Percentiles rank a stretch among this genome's conserved stretches.
These are phyloP conservation scores for Onychomys leucogaster DNA, from an alignment of 2,797 vertebrate species.

Conservation along the genomic window DNA sequence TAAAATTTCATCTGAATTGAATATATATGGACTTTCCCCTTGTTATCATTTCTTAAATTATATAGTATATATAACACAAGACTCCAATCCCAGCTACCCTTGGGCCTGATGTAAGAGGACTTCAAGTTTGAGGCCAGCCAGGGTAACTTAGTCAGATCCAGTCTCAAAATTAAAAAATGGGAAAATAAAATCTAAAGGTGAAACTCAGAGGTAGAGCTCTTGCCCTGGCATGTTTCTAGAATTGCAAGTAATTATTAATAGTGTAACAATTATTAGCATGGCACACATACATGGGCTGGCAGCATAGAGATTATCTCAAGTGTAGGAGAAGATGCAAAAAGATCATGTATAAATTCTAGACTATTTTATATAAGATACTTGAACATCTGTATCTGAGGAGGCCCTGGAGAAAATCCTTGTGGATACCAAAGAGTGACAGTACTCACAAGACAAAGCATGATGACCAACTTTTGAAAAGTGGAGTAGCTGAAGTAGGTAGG, in stretches of 20 bases:
- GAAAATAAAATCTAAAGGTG: too few relatives aligned
- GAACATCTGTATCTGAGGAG: background rate
- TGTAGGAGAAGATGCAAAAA: background rate
- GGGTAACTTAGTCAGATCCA: background rate
- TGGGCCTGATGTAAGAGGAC: background rate
- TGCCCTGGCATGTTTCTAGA: background rate
- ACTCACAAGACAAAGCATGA: constrained; percentile 70
- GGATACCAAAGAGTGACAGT: background rate
- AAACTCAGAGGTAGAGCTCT: background rate
- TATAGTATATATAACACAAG: background rate
- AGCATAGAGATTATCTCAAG: background rate
- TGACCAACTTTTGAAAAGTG: constrained; percentile 23
- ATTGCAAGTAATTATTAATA: background rate
- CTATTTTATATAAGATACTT: background rate
- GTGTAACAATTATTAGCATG: background rate
- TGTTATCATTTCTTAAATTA: background rate
- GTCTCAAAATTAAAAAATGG: background rate
- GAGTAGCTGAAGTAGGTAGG: background rate
- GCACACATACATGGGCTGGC: background rate
- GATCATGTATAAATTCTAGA: background rate
- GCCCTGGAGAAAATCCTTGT: background rate
- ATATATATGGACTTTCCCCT: background rate
- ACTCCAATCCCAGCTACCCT: background rate
- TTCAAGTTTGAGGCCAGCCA: background rate
- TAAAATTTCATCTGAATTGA: background rate